Base-by-base conservation (phyloP, 2,797 vertebrate species). In the Percopsis omiscomaycus region DNA sequence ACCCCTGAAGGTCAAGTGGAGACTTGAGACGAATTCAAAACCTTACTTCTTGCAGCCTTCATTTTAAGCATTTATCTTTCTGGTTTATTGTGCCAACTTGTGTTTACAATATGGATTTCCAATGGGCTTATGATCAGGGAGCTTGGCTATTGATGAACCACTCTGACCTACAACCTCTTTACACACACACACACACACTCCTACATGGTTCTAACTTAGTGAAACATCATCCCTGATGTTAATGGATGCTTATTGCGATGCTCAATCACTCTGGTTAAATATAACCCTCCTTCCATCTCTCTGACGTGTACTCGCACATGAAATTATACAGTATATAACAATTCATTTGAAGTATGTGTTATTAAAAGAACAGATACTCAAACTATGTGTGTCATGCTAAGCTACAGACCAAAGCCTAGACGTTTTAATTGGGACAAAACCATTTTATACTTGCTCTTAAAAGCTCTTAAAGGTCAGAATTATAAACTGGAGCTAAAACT, bases 201-300 rank as follows among this genome's bases (percentile, higher is more conserved):
- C 22, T 32, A 57, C 47, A 55, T n/a, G 51, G 1, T 61, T 55
- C 5, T 44, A 44, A 64, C 28, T 13, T 16, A 56, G 28, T 83
- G 69, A 61, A 74, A 64, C 27, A 49, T 2, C 32, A 54, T 69
- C 47, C 29, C 44, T 28, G 3, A 42, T 69, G 55, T 54, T 63
- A 61, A 70, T 66, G 51, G 59, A 73, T 74, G 66, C 8, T 61
- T 59, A 62, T 58, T 16, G 78, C 47, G 5, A 49, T 49, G 46
- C 59, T 68, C 50, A 71, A 61, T 65, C 52, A 58, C 8, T 47
- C 9, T 67, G 54, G 70, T 61, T 68, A 68, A 74, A 79, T 71
- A 78, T 66, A 64, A n/a, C 50, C 66, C 29, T 30, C 55, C 42
- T 16, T 67, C 46, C 61, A 45, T 22, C 37, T 53, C 37, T 68